Base-by-base conservation (phyloP, 2,888 invertebrate species). In the Agriopis leucophaearia region DNA sequence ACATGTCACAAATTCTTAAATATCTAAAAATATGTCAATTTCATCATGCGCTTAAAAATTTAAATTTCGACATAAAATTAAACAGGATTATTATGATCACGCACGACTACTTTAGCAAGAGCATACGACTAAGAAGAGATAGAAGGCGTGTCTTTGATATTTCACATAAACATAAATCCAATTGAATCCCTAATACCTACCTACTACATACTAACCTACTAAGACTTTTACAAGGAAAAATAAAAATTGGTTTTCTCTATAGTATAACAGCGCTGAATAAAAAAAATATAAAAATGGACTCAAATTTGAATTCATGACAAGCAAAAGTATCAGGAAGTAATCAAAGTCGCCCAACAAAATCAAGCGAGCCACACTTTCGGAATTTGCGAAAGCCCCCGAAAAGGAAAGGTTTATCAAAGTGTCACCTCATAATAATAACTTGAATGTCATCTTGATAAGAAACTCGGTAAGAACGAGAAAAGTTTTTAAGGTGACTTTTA, bases 361-460 rank as follows among this genome's bases (percentile, higher is more conserved):
- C 56, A 60, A 70, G 69, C 69, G 61, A 75, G 71, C 77, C 73
- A 69, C 69, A 73, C 66, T 78, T 75, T 73, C 69, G 47, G 16
- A 72, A 64, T 65, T 73, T 45, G 12, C 54, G 55, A 52, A 38
- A 57, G 58, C 50, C 64, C 66, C 18, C 66, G 13, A 58, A 64
- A 51, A 68, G 56, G 63, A 66, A 79, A 81, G 78, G 81, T 85
- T 85, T 85, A 83, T 86, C 80, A 85, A 84, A 87, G 76, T 76
- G 81, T 72, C 72, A 68, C 66, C 66, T 65, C 45, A 65, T 83
- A 84, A 86, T 88, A 87, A 82, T 78, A 81, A 81, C 75, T 77
- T 78, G 82, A 84, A 85, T 82, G 80, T 81, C 85, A 83, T 81
- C 81, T 81, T 84, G 84, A 86, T 84, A 83, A 74, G 66, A 51